Base-by-base conservation (phyloP, 2,113 vertebrate genomes). In the Oryzias woworae region DNA sequence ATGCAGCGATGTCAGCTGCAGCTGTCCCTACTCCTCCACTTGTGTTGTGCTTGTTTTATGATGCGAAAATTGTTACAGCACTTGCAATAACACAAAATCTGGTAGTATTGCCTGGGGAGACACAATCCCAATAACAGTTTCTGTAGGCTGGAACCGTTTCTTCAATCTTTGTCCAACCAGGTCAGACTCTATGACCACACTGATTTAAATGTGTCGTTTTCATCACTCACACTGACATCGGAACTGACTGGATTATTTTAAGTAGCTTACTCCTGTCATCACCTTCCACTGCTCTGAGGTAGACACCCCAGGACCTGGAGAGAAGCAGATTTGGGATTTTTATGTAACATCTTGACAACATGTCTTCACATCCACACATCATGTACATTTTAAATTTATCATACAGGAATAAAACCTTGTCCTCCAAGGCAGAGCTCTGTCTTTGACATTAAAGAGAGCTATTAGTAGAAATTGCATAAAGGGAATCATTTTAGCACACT, bases 371-470 rank as follows among this genome's bases (percentile, higher is more conserved):
- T 61, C 43, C 20, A 42, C 58, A 49, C 54, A 53, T 82, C 50
- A 23, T 72, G 45, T 75, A 22, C 61, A 57, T 62, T 76, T 81
- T 31, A 73, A 66, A 75, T 65, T n/a, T 44, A 69, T 78, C 66
- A 67, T 24, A 62, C n/a, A 48, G 14, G 62, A 68, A 42, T 46
- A 70, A 73, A 62, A 58, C n/a, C 1, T 47, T 66, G 41, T 66
- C 31, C 73, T 75, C 53, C 49, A 18, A 52, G 78, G 72, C 72
- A 75, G 45, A 43, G 42, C 69, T 62, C 69, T 55, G 28, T 47
- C 50, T 75, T 61, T 84, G 82, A 83, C 83, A 77, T 81, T 81
- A 80, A 85, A 80, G 64, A 76, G 58, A 69, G 66, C 69, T 75
- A 84, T 86, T 84, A 79, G 73, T 77, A 69, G 75, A 48, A 72